A percentile compares a stretch with the other conserved stretches of the same genome.
Evolutionary conservation across 2,113 vertebrate genomes (phyloP).

Genomic region (Neogobius melanostomus): DNA sequence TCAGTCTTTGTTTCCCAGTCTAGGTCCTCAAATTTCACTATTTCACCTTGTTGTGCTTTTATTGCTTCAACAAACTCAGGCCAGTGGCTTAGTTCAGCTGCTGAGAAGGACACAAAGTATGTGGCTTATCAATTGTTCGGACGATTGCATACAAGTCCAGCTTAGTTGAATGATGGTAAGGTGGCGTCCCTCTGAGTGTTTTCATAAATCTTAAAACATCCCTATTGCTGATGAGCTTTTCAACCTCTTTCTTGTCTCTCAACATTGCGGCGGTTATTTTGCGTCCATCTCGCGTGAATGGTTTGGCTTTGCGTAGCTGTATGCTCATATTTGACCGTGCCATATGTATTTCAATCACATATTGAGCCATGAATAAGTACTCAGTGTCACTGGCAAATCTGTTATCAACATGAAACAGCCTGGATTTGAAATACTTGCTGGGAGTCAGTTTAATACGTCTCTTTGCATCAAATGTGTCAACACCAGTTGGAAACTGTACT

Average conservation of each 20-base stretch:
- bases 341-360: conserved; percentile 16
- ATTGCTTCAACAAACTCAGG: conserved; percentile 20
- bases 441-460: background rate
- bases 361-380: too few species aligned
- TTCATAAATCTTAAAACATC: conserved; percentile 31
- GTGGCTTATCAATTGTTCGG: conserved; percentile 13
- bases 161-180: conserved; percentile 12
- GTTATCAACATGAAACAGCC: too few species aligned
- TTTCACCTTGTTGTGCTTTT: conserved; percentile 34
- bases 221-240: conserved; percentile 15
- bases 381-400: too few species aligned
- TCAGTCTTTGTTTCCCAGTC: conserved; percentile 33
- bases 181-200: conserved; percentile 9
- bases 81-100: conserved; percentile 37
- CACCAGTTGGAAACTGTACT: conserved; percentile 21
- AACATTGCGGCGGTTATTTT: conserved; percentile 27
- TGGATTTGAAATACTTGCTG: too few species aligned
- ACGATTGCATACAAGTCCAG: conserved; percentile 31
- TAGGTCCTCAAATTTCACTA: background rate
- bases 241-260: conserved; percentile 9
- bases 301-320: conserved; percentile 27
- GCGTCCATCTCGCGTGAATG: conserved; percentile 31
- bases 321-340: conserved; percentile 28
- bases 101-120: conserved; percentile 31
- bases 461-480: conserved; percentile 27